A percentile compares a stretch with the other conserved stretches of the same genome.
Conservation (phyloP, 2,113 vertebrate species). For the Epinephelus moara region DNA sequence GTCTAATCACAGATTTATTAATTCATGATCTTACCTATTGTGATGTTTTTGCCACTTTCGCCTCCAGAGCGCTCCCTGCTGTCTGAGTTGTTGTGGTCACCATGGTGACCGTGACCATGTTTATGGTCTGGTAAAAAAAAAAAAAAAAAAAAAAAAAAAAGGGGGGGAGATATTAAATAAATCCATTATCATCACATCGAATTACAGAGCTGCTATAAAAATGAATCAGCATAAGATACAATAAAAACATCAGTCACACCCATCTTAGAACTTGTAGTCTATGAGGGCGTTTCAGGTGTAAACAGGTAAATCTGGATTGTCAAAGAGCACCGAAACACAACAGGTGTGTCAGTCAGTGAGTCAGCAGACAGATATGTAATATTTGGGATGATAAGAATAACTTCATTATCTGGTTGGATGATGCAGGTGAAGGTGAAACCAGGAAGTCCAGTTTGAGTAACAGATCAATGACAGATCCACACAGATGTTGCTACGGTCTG, state of each 20-base stretch:
- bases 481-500: too few species aligned
- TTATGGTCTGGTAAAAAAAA: conserved; percentile 45
- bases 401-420: too few species aligned
- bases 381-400: too few species aligned
- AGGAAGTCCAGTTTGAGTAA: too few species aligned
- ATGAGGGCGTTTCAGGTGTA: too few species aligned
- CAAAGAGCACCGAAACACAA: background rate
- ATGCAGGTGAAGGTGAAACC: too few species aligned
- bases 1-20: background rate
- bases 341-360: background rate
- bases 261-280: too few species aligned
- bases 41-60: conserved; percentile 69
- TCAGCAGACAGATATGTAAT: too few species aligned
- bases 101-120: conserved; percentile 58
- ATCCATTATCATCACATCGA: background rate
- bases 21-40: conserved; percentile 84
- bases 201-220: too few species aligned
- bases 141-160: background rate
- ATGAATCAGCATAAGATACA: too few species aligned
- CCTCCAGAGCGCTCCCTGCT: conserved; percentile 74
- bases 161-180: background rate
- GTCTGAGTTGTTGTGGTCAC: conserved; percentile 46
- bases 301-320: background rate
- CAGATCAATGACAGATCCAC: too few species aligned
- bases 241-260: too few species aligned